phyloP scores from a whole-genome alignment of 2,797 vertebrate genomes.

The Rhynchonycteris naso region DNA sequence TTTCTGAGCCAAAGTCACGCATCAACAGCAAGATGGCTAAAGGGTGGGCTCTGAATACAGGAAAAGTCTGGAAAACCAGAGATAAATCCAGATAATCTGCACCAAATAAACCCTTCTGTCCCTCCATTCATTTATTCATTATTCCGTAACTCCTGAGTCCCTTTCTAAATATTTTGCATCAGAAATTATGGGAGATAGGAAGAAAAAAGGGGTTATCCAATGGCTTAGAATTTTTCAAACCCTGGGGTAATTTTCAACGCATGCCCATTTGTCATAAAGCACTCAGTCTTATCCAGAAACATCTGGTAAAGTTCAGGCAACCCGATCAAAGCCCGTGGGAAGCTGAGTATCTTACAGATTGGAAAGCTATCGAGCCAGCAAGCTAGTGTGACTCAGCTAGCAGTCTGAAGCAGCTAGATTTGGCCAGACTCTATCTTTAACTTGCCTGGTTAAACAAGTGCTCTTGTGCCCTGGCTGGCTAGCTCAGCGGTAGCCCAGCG shows the following conservation, averaged over 20 bases:
- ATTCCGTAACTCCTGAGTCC: background rate
- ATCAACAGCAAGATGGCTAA: background rate
- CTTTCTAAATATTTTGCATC: background rate
- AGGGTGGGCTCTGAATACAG: background rate
- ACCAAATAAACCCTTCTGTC: background rate
- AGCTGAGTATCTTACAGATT: background rate
- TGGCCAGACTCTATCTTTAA: background rate
- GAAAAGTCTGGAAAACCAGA: background rate
- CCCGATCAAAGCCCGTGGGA: background rate
- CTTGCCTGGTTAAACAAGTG: background rate
- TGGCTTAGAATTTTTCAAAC: background rate
- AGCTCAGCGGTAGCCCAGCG: too few species aligned
- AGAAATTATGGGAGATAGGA: background rate
- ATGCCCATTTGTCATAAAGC: background rate
- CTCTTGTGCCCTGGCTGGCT: background rate
- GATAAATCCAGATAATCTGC: constrained; percentile 2
- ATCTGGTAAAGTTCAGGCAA: background rate
- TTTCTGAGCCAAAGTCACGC: background rate
- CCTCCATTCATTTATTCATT: background rate
- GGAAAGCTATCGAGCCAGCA: background rate
- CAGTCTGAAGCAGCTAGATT: background rate
- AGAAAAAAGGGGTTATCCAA: background rate
- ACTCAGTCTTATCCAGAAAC: background rate
- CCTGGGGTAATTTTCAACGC: background rate
- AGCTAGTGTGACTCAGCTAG: background rate